Evolutionary conservation across 2,888 invertebrate genomes (phyloP).

Genomic region (Hirudinaria manillensis): DNA sequence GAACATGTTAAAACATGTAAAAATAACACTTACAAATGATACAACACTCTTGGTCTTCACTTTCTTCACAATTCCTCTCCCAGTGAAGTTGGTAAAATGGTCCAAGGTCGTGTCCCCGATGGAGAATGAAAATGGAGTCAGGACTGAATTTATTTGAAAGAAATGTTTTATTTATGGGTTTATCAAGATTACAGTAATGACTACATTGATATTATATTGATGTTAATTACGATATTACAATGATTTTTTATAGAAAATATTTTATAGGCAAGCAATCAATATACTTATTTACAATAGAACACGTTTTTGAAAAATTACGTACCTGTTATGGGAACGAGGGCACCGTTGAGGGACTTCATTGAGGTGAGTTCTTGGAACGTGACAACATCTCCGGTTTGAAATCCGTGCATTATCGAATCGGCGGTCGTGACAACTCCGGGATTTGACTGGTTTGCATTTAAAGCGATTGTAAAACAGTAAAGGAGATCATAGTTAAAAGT

Average conservation of each 20-base stretch:
- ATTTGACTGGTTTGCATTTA: conserved; percentile 43
- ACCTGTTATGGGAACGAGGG: conserved; percentile 48
- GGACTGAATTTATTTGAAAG: conserved; percentile 43
- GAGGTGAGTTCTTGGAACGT: conserved; percentile 51
- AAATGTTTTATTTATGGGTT: neutral
- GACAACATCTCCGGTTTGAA: conserved; percentile 51
- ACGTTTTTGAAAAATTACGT: neutral
- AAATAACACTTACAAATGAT: conserved; percentile 47
- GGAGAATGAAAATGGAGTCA: conserved; percentile 47
- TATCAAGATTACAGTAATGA: neutral
- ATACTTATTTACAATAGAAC: neutral
- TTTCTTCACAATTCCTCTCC: conserved; percentile 50
- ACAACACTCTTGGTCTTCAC: conserved; percentile 46
- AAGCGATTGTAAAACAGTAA: neutral
- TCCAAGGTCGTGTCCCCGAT: conserved; percentile 50
- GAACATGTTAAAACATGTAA: neutral
- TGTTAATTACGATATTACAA: neutral
- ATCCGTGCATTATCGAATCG: conserved; percentile 48
- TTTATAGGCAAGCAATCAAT: neutral
- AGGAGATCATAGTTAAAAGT: neutral
- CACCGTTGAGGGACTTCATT: conserved; percentile 49
- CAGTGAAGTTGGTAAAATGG: conserved; percentile 44
- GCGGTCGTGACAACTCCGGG: conserved; percentile 50
- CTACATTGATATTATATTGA: neutral
- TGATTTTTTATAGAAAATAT: neutral